These are phyloP conservation scores for Melanotaenia boesemani DNA, from an alignment of 2,797 vertebrate species.

Conservation along the genomic window DNA sequence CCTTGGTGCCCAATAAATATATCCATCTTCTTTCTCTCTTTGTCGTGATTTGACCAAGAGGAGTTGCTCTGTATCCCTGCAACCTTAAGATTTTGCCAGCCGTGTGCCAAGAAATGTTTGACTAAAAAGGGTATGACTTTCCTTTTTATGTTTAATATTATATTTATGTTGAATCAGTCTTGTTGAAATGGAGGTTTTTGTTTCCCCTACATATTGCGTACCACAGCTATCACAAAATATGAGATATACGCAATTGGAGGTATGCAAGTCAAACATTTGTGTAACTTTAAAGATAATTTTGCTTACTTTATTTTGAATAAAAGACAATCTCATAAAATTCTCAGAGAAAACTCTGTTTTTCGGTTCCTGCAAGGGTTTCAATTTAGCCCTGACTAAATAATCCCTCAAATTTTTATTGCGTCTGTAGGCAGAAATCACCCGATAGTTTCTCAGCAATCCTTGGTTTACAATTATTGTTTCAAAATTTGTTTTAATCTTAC, in stretches of 20 bases:
- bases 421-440: too few species aligned
- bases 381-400: too few species aligned
- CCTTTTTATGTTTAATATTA: not conserved
- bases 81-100: not conserved
- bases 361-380: too few species aligned
- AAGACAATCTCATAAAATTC: too few species aligned
- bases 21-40: not conserved
- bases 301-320: too few species aligned
- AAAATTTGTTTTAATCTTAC: too few species aligned
- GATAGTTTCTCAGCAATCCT: too few species aligned
- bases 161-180: not conserved
- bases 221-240: not conserved
- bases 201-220: not conserved
- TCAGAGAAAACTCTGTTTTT: too few species aligned
- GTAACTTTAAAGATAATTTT: not conserved
- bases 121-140: not conserved
- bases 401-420: too few species aligned
- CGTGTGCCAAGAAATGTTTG: not conserved
- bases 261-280: not conserved
- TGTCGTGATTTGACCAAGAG: not conserved
- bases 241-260: not conserved
- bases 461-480: too few species aligned
- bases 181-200: not conserved
- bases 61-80: not conserved
- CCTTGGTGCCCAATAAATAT: not conserved